Evolutionary conservation across 2,888 invertebrate genomes (phyloP).

Genomic region (Catocala sponsa): DNA sequence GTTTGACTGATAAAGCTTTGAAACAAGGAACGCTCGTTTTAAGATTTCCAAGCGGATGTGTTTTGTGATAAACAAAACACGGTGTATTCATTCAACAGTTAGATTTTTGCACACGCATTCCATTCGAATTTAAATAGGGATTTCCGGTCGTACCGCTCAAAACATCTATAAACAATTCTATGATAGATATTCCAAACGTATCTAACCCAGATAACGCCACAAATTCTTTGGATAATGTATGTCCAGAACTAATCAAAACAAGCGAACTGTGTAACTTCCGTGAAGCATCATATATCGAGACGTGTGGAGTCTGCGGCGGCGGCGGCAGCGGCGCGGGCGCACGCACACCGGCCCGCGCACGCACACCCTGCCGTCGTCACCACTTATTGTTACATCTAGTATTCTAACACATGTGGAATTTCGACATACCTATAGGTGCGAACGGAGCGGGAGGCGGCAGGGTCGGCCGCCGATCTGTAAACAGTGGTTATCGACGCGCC

Average conservation of each 20-base stretch:
- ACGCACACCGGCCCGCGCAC: constrained; percentile 41
- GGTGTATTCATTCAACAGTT: constrained; percentile 11
- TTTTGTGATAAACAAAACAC: constrained; percentile 10
- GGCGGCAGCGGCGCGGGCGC: constrained; percentile 17
- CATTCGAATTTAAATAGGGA: constrained; percentile 8
- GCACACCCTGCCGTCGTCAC: constrained; percentile 55
- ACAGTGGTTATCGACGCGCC: constrained; percentile 85
- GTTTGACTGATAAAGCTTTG: constrained; percentile 60
- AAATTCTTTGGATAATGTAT: constrained; percentile 51
- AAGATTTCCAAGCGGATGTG: constrained; percentile 47
- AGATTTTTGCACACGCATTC: constrained; percentile 17
- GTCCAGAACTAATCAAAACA: constrained; percentile 60
- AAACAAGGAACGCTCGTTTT: constrained; percentile 60
- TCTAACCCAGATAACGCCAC: constrained; percentile 14
- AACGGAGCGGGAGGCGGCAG: constrained; percentile 81
- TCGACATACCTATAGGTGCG: constrained; percentile 81
- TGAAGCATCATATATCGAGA: constrained; percentile 38
- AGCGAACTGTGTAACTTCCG: constrained; percentile 50
- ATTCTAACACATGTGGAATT: constrained; percentile 68
- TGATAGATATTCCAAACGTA: constrained; percentile 10
- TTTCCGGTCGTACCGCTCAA: constrained; percentile 2
- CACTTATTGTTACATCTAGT: constrained; percentile 69
- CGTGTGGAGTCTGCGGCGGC: constrained; percentile 20
- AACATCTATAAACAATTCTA: constrained; percentile 13
- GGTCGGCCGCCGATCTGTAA: constrained; percentile 85